phyloP scores from a whole-genome alignment of 1,140 invertebrate species.

The Oryctes rhinoceros region DNA sequence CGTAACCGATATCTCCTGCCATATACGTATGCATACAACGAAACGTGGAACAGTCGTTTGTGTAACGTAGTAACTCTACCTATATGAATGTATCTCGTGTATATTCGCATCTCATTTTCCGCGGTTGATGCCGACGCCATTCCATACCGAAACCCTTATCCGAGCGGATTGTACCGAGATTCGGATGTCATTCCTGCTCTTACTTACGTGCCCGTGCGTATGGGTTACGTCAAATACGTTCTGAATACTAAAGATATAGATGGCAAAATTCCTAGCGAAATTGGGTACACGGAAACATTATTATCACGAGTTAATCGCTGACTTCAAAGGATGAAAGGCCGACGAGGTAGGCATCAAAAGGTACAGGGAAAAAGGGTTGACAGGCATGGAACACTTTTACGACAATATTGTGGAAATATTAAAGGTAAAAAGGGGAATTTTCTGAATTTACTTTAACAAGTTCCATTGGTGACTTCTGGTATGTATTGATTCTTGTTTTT shows the following conservation, averaged over 20 bases:
- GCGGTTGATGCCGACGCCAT: not conserved
- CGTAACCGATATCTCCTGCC: not conserved
- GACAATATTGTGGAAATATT: not conserved
- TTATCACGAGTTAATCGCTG: constrained; percentile 20
- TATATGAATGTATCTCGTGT: not conserved
- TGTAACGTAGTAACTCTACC: not conserved
- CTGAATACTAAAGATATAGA: constrained; percentile 22
- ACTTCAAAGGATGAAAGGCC: not conserved
- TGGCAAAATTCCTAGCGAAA: constrained; percentile 7
- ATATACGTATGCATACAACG: not conserved
- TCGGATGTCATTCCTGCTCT: constrained; percentile 25
- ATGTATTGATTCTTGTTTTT: no score
- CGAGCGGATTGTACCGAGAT: constrained; percentile 25
- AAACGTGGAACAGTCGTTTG: not conserved
- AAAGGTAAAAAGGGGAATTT: not conserved
- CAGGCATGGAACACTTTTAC: not conserved
- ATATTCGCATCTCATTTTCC: constrained; percentile 33
- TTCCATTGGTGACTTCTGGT: no score
- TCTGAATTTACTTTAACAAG: no score
- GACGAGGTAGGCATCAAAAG: not conserved
- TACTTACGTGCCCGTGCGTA: constrained; percentile 24
- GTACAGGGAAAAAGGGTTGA: not conserved
- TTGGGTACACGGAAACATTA: constrained; percentile 15
- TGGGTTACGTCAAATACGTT: not conserved
- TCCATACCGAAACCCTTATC: constrained; percentile 33